phyloP scores from a whole-genome alignment of 2,888 invertebrate genomes.

The Drosophila helvetica region DNA sequence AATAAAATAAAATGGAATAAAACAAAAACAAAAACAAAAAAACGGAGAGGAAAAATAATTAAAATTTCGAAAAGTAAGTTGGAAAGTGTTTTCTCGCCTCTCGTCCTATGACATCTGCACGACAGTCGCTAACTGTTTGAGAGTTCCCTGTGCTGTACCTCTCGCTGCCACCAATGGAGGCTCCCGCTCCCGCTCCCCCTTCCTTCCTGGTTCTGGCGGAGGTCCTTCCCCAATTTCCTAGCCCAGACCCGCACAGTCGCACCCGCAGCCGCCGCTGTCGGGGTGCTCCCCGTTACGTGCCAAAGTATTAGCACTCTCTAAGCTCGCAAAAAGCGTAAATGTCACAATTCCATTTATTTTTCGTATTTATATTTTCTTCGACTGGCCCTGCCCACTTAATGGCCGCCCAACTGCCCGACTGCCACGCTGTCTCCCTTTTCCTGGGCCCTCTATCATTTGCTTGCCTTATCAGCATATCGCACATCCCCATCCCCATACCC shows the following conservation, averaged over 20 bases:
- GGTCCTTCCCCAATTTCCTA: background rate
- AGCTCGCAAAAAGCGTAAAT: conserved; percentile 74
- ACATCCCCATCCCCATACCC: conserved; percentile 25
- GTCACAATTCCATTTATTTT: conserved; percentile 77
- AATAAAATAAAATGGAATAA: background rate
- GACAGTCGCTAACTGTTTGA: conserved; percentile 22
- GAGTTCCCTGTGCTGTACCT: background rate
- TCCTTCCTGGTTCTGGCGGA: background rate
- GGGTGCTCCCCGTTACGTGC: conserved; percentile 56
- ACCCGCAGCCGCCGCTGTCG: background rate
- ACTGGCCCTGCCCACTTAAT: conserved; percentile 53
- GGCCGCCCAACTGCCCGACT: background rate
- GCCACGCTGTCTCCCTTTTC: conserved; percentile 27
- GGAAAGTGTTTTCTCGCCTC: conserved; percentile 56
- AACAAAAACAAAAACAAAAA: conserved; percentile 9
- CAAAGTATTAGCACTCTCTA: conserved; percentile 75
- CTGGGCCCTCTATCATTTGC: conserved; percentile 30
- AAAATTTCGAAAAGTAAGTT: conserved; percentile 77
- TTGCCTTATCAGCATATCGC: conserved; percentile 62
- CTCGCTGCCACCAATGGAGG: background rate
- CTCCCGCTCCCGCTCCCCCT: background rate
- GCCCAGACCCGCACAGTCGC: background rate
- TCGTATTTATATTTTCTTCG: conserved; percentile 67
- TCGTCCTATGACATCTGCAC: conserved; percentile 60
- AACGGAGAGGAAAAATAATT: conserved; percentile 61